Evolutionary conservation across 2,113 vertebrate species (phyloP), one percentile per base, ranked within the genome.

Genomic region (Helogale parvula): DNA sequence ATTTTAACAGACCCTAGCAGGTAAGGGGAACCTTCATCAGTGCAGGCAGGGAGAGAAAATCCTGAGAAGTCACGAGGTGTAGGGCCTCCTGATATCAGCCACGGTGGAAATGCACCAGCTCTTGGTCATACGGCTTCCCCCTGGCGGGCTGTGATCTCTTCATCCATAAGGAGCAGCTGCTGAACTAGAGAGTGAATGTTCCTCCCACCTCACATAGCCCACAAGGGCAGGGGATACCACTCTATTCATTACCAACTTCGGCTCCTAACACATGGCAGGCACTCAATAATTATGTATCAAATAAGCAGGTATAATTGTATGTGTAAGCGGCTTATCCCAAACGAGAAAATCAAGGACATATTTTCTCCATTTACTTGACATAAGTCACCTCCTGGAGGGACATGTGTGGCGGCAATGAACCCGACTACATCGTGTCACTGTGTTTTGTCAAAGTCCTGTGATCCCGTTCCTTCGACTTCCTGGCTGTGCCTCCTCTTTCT

Each of bases 261-360:
- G 45, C 90, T 90, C 80, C 96, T 81, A 63, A 91, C 83, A 89
- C 95, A 77, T 52, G 95, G 72, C 54, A 68, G 68, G 83, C 77
- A 69, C 87, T 96, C 94, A 87, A 94, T 94, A 96, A 97, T 92
- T 92, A 97, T 95, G 93, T 97, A 96, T 94, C 93, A 97, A 97
- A 83, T 90, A 69, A 96, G 82, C 88, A 77, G 86, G 63, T 71
- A 71, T 92, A 94, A 95, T 96, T 93, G n/a, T 87, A 71, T n/a
- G 60, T 77, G 57, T 84, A 96, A 97, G 80, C 60, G 85, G 50
- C 97, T 96, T 92, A 50, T 87, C 88, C 88, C 96, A 66, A 88
- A 85, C 29, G 81, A 95, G 95, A 89, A 97, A 96, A 83, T 72
- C 88, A 90, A 94, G 88, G 90, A 81, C 92, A 38, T 47, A 27